Conservation (phyloP, 23 tunicate species). For the Diplosoma virens region DNA sequence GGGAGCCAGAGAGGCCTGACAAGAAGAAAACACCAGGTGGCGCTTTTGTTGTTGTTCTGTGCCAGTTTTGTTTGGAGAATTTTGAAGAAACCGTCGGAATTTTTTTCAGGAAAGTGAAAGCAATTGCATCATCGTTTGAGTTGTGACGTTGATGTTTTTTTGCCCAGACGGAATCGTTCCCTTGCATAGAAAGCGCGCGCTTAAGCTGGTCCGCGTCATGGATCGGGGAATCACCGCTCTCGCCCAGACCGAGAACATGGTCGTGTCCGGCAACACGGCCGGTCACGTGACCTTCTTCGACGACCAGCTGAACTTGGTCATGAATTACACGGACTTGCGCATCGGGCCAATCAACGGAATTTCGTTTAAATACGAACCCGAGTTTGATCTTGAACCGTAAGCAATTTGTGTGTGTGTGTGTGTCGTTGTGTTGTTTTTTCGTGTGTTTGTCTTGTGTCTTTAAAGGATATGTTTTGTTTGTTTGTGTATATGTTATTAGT, state of each 20-base stretch:
- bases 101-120: no score
- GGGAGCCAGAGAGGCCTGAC: constrained; percentile 72
- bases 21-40: constrained; percentile 7
- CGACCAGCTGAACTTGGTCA: constrained; percentile 57
- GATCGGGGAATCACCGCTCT: constrained; percentile 66
- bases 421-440: background rate
- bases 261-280: constrained; percentile 64
- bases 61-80: no score
- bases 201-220: constrained; percentile 69
- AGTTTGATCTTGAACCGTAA: constrained; percentile 31
- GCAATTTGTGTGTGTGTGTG: background rate
- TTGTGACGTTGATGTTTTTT: no score
- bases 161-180: constrained; percentile 22
- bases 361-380: constrained; percentile 64
- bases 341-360: constrained; percentile 58
- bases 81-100: no score
- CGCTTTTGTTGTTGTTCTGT: background rate
- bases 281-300: constrained; percentile 85
- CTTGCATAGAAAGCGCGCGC: constrained; percentile 40
- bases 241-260: constrained; percentile 51
- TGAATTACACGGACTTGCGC: constrained; percentile 35
- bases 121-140: no score
- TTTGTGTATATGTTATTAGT: no score
- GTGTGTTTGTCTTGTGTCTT: no score
- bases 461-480: no score